Evolutionary conservation across 2,888 invertebrate genomes (phyloP).

Genomic region (Pristionchus maxplancki): DNA sequence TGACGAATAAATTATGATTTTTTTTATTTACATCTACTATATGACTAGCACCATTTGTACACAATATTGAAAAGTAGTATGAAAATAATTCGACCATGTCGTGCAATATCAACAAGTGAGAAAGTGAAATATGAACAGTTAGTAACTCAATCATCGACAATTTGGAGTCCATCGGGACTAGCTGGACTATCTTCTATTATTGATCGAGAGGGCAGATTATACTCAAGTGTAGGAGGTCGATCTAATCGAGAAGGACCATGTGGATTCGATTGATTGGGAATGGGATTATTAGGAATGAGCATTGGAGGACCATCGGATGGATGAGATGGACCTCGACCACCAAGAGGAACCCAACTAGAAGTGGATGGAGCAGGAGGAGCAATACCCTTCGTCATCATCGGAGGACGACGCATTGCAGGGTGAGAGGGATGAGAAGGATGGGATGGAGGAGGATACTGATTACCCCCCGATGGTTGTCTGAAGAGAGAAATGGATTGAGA

Average conservation of each 20-base stretch:
- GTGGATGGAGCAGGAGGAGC: not conserved
- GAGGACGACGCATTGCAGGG: not conserved
- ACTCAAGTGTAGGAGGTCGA: not conserved
- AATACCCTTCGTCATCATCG: not conserved
- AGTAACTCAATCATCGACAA: not conserved
- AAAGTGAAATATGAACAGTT: not conserved
- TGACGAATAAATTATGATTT: not conserved
- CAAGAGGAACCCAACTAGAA: not conserved
- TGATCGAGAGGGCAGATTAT: not conserved
- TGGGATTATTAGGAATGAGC: not conserved
- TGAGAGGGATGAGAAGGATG: not conserved
- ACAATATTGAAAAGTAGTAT: not conserved
- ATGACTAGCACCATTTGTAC: not conserved
- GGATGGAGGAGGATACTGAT: not conserved
- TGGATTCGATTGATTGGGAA: not conserved
- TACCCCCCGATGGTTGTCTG: constrained; percentile 37
- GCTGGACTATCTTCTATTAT: constrained; percentile 53
- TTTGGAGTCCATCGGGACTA: constrained; percentile 48
- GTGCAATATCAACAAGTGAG: not conserved
- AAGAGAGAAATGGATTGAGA: not conserved
- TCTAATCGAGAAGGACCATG: not conserved
- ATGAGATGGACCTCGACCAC: not conserved
- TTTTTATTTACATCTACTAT: not conserved
- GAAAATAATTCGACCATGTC: not conserved
- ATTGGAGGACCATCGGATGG: not conserved